Conservation (phyloP, 2,888 invertebrate species). For the Eutolmus rufibarbis region DNA sequence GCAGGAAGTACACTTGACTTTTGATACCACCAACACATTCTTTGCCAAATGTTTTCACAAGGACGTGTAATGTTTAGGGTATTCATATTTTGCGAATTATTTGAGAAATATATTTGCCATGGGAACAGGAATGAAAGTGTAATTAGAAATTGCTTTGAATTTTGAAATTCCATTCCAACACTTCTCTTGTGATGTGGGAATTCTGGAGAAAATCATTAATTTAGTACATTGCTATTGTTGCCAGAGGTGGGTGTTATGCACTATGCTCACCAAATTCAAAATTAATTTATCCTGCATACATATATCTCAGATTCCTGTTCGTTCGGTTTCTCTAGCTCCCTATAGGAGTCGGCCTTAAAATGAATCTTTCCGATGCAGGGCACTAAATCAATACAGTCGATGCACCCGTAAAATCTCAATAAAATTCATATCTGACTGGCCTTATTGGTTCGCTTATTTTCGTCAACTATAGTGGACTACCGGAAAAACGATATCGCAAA, state of each 20-base stretch:
- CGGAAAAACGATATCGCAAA: neutral
- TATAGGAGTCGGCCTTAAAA: neutral
- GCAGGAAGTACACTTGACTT: neutral
- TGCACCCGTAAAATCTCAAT: neutral
- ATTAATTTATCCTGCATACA: neutral
- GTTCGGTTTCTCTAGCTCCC: neutral
- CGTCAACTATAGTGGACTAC: neutral
- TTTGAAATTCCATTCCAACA: neutral
- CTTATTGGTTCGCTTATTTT: neutral
- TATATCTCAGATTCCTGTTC: neutral
- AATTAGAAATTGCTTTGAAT: neutral
- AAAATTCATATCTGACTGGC: neutral
- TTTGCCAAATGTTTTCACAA: neutral
- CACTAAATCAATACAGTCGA: neutral
- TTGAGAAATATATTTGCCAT: neutral
- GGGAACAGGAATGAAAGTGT: neutral
- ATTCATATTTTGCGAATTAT: neutral
- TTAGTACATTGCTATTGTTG: neutral
- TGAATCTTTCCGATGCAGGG: neutral
- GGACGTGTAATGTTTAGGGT: neutral
- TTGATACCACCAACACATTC: neutral
- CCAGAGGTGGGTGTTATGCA: neutral
- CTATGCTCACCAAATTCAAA: neutral
- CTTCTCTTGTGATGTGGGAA: neutral
- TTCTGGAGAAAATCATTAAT: neutral